A percentile compares a stretch with the other conserved stretches of the same genome.
phyloP scores from a whole-genome alignment of 2,797 vertebrate species.

The Sebastes steindachneri region DNA sequence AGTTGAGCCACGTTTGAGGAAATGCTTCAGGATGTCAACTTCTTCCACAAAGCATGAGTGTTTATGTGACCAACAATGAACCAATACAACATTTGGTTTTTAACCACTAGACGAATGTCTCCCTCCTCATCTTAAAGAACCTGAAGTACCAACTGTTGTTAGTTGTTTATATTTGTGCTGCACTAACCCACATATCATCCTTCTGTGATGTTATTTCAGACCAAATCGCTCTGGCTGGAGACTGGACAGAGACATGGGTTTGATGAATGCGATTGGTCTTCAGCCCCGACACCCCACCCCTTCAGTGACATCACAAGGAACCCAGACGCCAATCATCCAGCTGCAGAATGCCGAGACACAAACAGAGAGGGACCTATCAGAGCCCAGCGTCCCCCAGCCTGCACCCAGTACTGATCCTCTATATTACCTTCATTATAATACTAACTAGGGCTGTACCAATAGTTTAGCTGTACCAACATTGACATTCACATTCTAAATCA shows the following conservation, averaged over 20 bases:
- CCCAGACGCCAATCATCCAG: constrained; percentile 94
- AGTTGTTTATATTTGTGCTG: neutral
- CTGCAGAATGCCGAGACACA: constrained; percentile 97
- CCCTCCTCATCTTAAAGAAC: neutral
- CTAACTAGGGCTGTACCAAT: too few species aligned
- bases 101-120: neutral
- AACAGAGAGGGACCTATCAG: constrained; percentile 91
- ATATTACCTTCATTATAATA: too few species aligned
- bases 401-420: too few species aligned
- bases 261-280: constrained; percentile 98
- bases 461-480: too few species aligned
- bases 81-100: too few species aligned
- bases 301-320: constrained; percentile 97
- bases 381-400: constrained; percentile 70
- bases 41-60: neutral
- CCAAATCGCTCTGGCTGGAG: constrained; percentile 93
- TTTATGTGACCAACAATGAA: neutral
- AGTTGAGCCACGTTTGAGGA: neutral
- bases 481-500: too few species aligned
- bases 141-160: neutral
- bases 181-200: neutral
- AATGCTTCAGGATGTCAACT: neutral
- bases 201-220: constrained; percentile 63
- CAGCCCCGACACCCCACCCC: constrained; percentile 95
- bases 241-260: constrained; percentile 96